Evolutionary conservation across 2,113 vertebrate species (phyloP).

Genomic region (Thunnus maccoyii): DNA sequence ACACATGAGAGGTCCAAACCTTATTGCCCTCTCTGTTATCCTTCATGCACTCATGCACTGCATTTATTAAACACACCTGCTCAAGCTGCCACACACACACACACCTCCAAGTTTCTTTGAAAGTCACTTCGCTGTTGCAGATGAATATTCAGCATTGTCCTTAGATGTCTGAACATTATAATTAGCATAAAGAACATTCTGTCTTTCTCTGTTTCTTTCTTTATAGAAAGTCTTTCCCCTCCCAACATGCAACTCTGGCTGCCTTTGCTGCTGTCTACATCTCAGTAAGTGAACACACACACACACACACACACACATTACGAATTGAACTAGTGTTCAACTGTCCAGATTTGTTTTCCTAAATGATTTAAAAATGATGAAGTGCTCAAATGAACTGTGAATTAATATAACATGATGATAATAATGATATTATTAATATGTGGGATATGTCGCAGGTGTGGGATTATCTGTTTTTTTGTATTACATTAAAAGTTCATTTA

Average conservation of each 20-base stretch:
- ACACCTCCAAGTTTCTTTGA: conserved; percentile 36
- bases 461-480: background rate
- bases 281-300: conserved; percentile 74
- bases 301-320: background rate
- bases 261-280: conserved; percentile 86
- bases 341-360: too few relatives aligned
- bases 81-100: conserved; percentile 18
- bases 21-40: background rate
- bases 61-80: conserved; percentile 52
- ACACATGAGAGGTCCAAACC: background rate
- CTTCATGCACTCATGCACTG: background rate
- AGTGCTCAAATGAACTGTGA: too few relatives aligned
- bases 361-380: too few relatives aligned
- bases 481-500: background rate
- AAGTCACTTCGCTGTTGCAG: conserved; percentile 47
- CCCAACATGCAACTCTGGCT: conserved; percentile 85
- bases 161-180: conserved; percentile 47
- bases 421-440: too few relatives aligned
- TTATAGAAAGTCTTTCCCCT: conserved; percentile 85
- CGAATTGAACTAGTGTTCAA: too few relatives aligned
- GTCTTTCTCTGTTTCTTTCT: conserved; percentile 16
- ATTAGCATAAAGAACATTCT: conserved; percentile 42
- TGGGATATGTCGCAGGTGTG: background rate
- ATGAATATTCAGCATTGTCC: conserved; percentile 63
- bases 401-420: too few relatives aligned